Evolutionary conservation across 2,113 vertebrate genomes (phyloP).

Genomic region (Lipotes vexillifer): DNA sequence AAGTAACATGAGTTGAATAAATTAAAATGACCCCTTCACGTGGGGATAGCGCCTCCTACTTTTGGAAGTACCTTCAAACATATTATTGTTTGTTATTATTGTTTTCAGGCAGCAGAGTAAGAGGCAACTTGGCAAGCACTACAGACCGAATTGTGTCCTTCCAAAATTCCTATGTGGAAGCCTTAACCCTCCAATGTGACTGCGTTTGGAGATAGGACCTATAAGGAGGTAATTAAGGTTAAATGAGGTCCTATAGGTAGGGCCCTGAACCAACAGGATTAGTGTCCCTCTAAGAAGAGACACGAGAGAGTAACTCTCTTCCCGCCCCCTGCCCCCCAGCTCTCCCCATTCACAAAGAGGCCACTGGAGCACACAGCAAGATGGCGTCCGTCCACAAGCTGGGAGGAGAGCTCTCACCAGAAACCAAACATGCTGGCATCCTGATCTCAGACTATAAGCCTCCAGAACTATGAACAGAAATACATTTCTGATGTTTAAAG

Average conservation of each 20-base stretch:
- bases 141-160: not conserved
- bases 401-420: not conserved
- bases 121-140: not conserved
- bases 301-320: not conserved
- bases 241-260: not conserved
- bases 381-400: fast-evolving
- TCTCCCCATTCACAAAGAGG: not conserved
- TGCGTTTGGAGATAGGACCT: not conserved
- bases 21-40: not conserved
- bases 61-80: not conserved
- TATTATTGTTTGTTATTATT: not conserved
- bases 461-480: not conserved
- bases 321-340: fast-evolving
- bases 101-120: not conserved
- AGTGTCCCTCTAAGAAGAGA: not conserved
- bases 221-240: not conserved
- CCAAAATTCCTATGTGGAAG: not conserved
- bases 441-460: not conserved
- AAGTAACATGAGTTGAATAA: not conserved
- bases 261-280: not conserved
- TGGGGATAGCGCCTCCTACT: not conserved
- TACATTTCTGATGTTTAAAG: not conserved
- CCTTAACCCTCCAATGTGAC: not conserved
- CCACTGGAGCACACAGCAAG: not conserved
- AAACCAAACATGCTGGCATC: not conserved